These are phyloP conservation scores for Gadopsis bispinosus DNA, from an alignment of 2,797 vertebrate genomes.

Conservation along the genomic window DNA sequence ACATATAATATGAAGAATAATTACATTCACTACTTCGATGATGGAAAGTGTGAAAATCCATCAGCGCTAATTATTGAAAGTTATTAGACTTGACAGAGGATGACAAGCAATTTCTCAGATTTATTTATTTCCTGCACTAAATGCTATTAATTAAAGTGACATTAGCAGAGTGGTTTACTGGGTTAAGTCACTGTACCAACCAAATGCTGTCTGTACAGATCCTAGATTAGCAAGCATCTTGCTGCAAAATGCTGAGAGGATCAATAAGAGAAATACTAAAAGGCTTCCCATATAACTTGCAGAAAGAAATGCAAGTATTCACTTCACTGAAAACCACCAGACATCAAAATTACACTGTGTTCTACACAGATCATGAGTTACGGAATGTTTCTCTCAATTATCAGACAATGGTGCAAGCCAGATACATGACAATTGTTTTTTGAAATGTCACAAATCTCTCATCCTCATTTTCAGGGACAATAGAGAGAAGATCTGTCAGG, in stretches of 20 bases:
- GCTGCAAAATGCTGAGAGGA: slow-evolving; percentile 85
- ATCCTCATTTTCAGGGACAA: slow-evolving; percentile 17
- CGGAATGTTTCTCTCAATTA: background rate
- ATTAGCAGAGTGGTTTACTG: slow-evolving; percentile 93
- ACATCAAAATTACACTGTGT: slow-evolving; percentile 26
- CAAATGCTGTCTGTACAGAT: slow-evolving; percentile 92
- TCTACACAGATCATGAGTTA: slow-evolving; percentile 18
- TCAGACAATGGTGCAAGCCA: background rate
- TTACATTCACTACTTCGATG: slow-evolving; percentile 99
- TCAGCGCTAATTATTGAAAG: slow-evolving; percentile 99
- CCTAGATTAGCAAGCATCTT: slow-evolving; percentile 91
- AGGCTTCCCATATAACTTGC: background rate
- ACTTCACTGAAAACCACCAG: slow-evolving; percentile 7
- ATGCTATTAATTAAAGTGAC: slow-evolving; percentile 99
- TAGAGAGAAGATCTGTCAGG: background rate
- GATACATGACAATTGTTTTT: slow-evolving; percentile 1
- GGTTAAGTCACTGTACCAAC: slow-evolving; percentile 96
- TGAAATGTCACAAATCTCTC: slow-evolving; percentile 14
- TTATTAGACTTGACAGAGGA: slow-evolving; percentile 99
- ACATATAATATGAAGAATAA: slow-evolving; percentile 99
- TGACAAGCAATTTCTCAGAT: slow-evolving; percentile 99
- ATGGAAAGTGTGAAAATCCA: slow-evolving; percentile 99
- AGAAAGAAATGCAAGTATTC: slow-evolving; percentile 12
- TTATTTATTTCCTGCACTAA: slow-evolving; percentile 96
- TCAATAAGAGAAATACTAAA: slow-evolving; percentile 84